Evolutionary conservation across 2,113 vertebrate genomes (phyloP).

Genomic region (Bubo blakistoni): DNA sequence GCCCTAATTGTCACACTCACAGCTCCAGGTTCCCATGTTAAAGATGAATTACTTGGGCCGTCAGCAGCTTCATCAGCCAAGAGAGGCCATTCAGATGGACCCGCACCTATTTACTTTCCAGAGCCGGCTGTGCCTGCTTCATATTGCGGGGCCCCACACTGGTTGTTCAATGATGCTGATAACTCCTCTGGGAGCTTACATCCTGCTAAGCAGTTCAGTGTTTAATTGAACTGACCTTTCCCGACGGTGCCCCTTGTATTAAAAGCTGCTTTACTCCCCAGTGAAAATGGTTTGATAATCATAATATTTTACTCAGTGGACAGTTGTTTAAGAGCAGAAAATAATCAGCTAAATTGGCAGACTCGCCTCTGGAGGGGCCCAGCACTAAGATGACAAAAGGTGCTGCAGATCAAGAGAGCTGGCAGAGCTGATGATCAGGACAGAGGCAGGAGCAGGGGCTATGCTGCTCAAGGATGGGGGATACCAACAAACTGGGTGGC

Average conservation of each 20-base stretch:
- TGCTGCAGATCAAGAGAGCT: neutral
- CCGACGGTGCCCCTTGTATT: neutral
- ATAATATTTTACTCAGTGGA: slow-evolving; percentile 54
- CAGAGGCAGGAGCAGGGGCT: neutral
- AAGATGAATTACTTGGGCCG: neutral
- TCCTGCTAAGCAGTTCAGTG: slow-evolving; percentile 44
- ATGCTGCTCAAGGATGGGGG: neutral
- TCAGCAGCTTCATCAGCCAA: slow-evolving; percentile 41
- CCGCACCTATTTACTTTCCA: neutral
- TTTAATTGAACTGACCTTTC: slow-evolving; percentile 63
- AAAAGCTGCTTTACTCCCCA: slow-evolving; percentile 49
- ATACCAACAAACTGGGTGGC: neutral
- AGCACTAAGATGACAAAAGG: neutral
- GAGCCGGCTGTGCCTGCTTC: neutral
- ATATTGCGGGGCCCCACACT: neutral
- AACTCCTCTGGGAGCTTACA: slow-evolving; percentile 45
- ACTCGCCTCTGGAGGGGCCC: neutral
- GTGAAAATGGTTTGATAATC: slow-evolving; percentile 50
- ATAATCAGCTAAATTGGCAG: slow-evolving; percentile 43
- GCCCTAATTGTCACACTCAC: neutral
- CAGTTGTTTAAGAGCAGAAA: slow-evolving; percentile 51
- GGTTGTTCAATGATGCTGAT: slow-evolving; percentile 29
- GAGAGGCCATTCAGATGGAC: slow-evolving; percentile 1
- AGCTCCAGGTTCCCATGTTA: neutral
- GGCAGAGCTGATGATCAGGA: neutral